Evolutionary conservation across 2,888 invertebrate species (phyloP).

Genomic region (Drosophila siamana): DNA sequence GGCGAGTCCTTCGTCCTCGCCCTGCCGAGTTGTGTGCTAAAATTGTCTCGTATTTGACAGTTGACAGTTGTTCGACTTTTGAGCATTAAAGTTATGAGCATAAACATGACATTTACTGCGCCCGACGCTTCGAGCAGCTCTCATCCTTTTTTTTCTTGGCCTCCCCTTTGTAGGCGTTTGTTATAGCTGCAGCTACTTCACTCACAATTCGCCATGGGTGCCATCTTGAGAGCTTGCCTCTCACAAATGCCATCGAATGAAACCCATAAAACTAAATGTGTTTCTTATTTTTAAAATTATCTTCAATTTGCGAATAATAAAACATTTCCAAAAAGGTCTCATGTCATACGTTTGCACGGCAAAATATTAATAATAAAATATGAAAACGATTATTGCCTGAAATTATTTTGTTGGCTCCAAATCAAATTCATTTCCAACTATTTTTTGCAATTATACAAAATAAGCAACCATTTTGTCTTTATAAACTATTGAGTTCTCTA

Average conservation of each 20-base stretch:
- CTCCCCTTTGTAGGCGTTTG: slow-evolving; percentile 38
- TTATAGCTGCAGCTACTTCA: neutral
- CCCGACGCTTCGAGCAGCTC: slow-evolving; percentile 40
- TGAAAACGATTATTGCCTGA: no score
- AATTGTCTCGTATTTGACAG: slow-evolving; percentile 79
- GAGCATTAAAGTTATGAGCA: slow-evolving; percentile 79
- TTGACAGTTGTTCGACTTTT: slow-evolving; percentile 81
- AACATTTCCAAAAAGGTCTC: no score
- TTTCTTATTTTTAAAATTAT: no score
- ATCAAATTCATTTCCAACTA: no score
- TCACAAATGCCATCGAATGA: neutral
- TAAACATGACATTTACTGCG: slow-evolving; percentile 73
- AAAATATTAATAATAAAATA: neutral
- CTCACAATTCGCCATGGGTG: neutral
- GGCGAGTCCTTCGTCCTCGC: neutral
- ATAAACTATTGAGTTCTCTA: no score
- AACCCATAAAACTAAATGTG: no score
- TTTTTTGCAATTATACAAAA: no score
- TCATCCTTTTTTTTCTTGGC: slow-evolving; percentile 42
- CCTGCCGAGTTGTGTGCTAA: slow-evolving; percentile 37
- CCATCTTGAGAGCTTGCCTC: neutral
- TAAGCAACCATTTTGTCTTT: no score
- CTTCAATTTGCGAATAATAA: no score
- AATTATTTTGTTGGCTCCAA: no score
- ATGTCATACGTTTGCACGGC: no score